These are phyloP conservation scores for Numenius phaeopus DNA, from an alignment of 2,797 vertebrate genomes.

Conservation along the genomic window DNA sequence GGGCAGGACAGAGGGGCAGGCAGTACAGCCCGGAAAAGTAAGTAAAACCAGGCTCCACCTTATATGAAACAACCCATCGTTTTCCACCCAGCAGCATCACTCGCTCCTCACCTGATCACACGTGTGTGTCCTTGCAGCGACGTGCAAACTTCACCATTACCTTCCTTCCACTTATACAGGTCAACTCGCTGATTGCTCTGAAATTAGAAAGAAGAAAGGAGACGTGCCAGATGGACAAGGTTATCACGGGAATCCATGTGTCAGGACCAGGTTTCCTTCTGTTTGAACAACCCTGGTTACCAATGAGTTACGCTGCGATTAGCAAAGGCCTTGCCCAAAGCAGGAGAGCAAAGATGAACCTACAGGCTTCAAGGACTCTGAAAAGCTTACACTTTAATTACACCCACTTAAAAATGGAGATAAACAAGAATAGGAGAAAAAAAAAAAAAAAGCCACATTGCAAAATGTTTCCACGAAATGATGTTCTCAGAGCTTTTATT, in stretches of 20 bases:
- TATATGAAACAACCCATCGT: background rate
- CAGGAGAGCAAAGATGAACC: background rate
- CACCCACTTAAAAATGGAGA: background rate
- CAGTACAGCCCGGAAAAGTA: background rate
- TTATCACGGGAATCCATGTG: background rate
- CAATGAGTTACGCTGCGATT: background rate
- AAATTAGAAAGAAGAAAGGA: slow-evolving; percentile 41
- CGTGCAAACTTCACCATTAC: slow-evolving; percentile 89
- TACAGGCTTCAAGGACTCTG: background rate
- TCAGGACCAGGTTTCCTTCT: background rate
- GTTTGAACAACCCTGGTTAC: background rate
- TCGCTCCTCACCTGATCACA: slow-evolving; percentile 88
- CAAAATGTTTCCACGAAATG: background rate
- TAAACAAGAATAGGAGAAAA: background rate
- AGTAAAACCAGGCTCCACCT: background rate
- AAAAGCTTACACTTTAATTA: slow-evolving; percentile 5
- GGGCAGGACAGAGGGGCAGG: background rate
- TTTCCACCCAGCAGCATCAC: background rate
- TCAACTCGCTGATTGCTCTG: slow-evolving; percentile 98
- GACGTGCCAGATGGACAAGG: background rate
- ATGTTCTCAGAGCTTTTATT: background rate
- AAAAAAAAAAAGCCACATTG: background rate
- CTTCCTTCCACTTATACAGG: slow-evolving; percentile 94
- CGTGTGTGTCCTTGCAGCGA: slow-evolving; percentile 96
- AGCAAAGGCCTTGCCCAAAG: background rate